Conservation (phyloP, 1,140 invertebrate species). For the Diploscapter pachys region DNA sequence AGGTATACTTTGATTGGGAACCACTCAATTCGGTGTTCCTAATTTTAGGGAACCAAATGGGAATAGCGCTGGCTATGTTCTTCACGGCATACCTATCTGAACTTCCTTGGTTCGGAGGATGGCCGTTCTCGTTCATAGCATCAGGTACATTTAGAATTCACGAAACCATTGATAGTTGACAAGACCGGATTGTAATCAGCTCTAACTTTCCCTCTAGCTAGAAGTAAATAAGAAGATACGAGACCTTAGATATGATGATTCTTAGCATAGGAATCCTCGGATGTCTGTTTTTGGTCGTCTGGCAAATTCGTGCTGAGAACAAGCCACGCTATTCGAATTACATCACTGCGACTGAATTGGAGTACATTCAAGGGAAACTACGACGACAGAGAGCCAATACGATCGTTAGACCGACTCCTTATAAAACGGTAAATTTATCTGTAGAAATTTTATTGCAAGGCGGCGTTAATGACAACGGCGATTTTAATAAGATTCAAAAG, state of each 20-base stretch:
- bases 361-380: slow-evolving; percentile 29
- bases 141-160: neutral
- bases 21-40: too few relatives aligned
- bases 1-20: neutral
- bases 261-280: slow-evolving; percentile 7
- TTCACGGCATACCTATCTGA: slow-evolving; percentile 26
- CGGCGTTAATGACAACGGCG: too few relatives aligned
- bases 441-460: neutral
- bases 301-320: slow-evolving; percentile 15
- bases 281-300: slow-evolving; percentile 22
- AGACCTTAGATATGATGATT: too few relatives aligned
- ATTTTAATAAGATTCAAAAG: neutral
- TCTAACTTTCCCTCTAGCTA: too few relatives aligned
- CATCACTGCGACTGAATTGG: slow-evolving; percentile 32
- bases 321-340: slow-evolving; percentile 25
- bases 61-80: slow-evolving; percentile 33
- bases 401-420: slow-evolving; percentile 26
- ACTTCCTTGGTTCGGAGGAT: slow-evolving; percentile 24
- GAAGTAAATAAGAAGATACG: too few relatives aligned
- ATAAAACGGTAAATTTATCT: slow-evolving; percentile 22
- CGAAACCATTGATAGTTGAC: too few relatives aligned
- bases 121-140: slow-evolving; percentile 27
- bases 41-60: slow-evolving; percentile 23
- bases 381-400: slow-evolving; percentile 23
- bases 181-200: too few relatives aligned